These are phyloP conservation scores for Polypedilum vanderplanki DNA, from an alignment of 1,140 invertebrate genomes.

Conservation along the genomic window DNA sequence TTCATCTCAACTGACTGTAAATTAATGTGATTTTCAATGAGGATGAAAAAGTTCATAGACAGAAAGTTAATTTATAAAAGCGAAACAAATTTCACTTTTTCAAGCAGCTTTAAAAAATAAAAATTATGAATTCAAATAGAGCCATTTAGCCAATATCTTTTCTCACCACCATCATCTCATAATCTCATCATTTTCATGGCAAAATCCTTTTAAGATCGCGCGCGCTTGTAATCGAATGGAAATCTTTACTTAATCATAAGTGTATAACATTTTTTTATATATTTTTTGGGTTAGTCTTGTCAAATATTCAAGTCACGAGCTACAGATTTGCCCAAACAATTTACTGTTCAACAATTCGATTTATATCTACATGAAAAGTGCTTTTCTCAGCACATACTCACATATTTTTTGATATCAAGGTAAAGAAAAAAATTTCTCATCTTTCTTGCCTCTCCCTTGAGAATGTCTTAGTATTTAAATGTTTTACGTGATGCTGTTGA, in stretches of 20 bases:
- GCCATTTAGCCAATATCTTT: not conserved
- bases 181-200: not conserved
- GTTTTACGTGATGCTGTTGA: not conserved
- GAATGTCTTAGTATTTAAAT: slow-evolving; percentile 6
- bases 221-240: not conserved
- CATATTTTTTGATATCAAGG: not conserved
- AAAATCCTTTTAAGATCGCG: slow-evolving; percentile 2
- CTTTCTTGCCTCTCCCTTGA: not conserved
- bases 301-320: not conserved
- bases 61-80: not conserved
- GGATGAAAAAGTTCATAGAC: not conserved
- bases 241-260: slow-evolving; percentile 9
- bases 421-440: not conserved
- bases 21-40: not conserved
- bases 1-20: slow-evolving; percentile 16
- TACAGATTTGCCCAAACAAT: not conserved
- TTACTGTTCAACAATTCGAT: slow-evolving; percentile 6
- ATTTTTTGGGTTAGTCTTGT: not conserved
- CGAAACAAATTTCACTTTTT: not conserved
- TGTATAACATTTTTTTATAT: not conserved
- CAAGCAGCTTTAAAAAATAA: not conserved
- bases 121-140: not conserved
- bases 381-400: not conserved
- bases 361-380: not conserved
- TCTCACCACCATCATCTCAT: not conserved